Evolutionary conservation across 2,113 vertebrate species (phyloP).

Genomic region (Microcebus griseorufus): DNA sequence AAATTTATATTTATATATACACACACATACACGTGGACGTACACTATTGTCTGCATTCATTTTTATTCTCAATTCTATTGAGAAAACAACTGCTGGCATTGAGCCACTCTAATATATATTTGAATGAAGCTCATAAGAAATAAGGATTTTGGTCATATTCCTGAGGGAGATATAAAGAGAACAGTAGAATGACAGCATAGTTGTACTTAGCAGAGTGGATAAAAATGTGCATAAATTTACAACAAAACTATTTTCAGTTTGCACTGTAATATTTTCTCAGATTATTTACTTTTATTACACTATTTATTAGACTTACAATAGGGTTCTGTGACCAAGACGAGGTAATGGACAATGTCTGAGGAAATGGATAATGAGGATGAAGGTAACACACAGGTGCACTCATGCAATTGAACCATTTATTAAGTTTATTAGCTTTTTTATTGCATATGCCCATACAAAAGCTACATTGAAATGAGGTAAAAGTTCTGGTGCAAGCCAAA

Average conservation of each 20-base stretch:
- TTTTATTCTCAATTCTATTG: constrained; percentile 18
- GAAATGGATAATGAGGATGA: constrained; percentile 46
- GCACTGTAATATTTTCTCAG: constrained; percentile 65
- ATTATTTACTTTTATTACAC: constrained; percentile 68
- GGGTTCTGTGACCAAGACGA: constrained; percentile 48
- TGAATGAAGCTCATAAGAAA: constrained; percentile 57
- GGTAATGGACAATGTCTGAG: constrained; percentile 61
- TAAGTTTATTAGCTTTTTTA: constrained; percentile 64
- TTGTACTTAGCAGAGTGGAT: constrained; percentile 57
- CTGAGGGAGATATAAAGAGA: constrained; percentile 39
- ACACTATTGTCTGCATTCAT: constrained; percentile 8
- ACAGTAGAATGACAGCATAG: constrained; percentile 17
- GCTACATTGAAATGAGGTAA: constrained; percentile 35
- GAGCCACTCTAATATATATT: constrained; percentile 51
- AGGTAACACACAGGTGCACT: constrained; percentile 53
- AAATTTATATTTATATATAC: background rate
- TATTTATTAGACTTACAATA: constrained; percentile 67
- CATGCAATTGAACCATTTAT: constrained; percentile 55
- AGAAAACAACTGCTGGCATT: constrained; percentile 23
- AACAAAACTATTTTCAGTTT: constrained; percentile 68
- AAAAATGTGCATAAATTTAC: constrained; percentile 60
- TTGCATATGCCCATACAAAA: constrained; percentile 56
- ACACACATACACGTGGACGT: accelerated
- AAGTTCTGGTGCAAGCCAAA: constrained; percentile 21
- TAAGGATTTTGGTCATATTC: constrained; percentile 43